phyloP scores from a whole-genome alignment of 1,140 invertebrate genomes.

The Drosophila quadrilineata region DNA sequence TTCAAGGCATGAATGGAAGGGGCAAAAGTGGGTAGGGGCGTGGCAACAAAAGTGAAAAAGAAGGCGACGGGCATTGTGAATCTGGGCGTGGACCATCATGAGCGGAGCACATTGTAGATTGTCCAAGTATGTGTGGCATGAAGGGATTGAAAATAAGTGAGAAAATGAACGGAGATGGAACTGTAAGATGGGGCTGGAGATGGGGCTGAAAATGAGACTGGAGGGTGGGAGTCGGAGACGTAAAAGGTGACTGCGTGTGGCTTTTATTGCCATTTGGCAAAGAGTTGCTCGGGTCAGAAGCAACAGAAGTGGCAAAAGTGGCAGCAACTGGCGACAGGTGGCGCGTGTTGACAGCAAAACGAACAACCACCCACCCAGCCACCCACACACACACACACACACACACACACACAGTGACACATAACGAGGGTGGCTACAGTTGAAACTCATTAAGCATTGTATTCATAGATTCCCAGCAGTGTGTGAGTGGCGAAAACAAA shows the following conservation, averaged over 20 bases:
- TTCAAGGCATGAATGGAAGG: conserved; percentile 8
- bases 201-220: not conserved
- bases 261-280: conserved; percentile 56
- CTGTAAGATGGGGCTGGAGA: not conserved
- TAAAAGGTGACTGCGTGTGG: conserved; percentile 63
- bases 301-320: not conserved
- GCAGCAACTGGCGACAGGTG: conserved; percentile 63
- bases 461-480: no score
- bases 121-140: not conserved
- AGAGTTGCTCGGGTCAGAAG: conserved; percentile 1
- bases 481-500: no score
- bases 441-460: no score
- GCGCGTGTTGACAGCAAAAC: conserved; percentile 58
- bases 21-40: conserved; percentile 17
- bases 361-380: conserved; percentile 27
- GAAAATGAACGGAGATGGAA: not conserved
- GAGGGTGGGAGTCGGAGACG: not conserved
- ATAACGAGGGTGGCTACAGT: no score
- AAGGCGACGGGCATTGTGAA: conserved; percentile 11
- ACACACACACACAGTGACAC: no score
- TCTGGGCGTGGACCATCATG: not conserved
- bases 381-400: no score
- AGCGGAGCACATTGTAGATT: not conserved
- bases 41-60: conserved; percentile 2
- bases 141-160: no score